These are phyloP conservation scores for Charaxes varanes DNA, from an alignment of 1,140 invertebrate genomes.

Conservation along the genomic window DNA sequence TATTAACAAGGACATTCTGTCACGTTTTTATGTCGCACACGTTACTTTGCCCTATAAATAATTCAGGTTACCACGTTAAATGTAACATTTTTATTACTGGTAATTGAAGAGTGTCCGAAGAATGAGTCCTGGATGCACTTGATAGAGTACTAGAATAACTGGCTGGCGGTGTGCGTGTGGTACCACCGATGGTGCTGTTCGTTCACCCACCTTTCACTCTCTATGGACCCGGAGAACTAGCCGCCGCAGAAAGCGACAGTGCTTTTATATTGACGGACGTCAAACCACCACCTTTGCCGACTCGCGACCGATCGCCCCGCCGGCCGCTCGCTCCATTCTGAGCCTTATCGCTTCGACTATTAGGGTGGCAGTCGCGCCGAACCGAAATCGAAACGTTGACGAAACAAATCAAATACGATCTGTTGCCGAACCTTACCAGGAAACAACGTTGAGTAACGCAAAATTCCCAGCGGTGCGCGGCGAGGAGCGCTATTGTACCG, in stretches of 20 bases:
- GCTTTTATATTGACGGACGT: conserved; percentile 62
- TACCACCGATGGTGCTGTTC: conserved; percentile 31
- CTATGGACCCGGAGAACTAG: conserved; percentile 64
- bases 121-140: too few species aligned
- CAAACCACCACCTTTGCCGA: conserved; percentile 56
- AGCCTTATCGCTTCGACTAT: conserved; percentile 35
- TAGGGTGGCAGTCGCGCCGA: conserved; percentile 3
- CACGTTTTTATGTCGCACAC: too few species aligned
- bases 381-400: conserved; percentile 20
- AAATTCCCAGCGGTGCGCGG: too few species aligned
- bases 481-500: too few species aligned
- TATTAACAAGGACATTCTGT: too few species aligned
- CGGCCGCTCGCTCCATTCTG: conserved; percentile 30
- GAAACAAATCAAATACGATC: conserved; percentile 29
- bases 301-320: conserved; percentile 31
- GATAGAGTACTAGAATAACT: conserved; percentile 26
- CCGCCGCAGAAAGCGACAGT: conserved; percentile 61
- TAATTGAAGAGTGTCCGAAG: too few species aligned
- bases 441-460: conserved; percentile 42
- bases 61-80: too few species aligned
- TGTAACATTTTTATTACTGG: too few species aligned
- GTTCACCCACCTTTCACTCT: conserved; percentile 68
- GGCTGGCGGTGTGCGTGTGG: too few species aligned
- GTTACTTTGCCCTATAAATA: too few species aligned
- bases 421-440: conserved; percentile 43